These are phyloP conservation scores for Hydractinia echinata DNA, from an alignment of 30 jellyfish, hydroid and myxozoan species.

Conservation along the genomic window DNA sequence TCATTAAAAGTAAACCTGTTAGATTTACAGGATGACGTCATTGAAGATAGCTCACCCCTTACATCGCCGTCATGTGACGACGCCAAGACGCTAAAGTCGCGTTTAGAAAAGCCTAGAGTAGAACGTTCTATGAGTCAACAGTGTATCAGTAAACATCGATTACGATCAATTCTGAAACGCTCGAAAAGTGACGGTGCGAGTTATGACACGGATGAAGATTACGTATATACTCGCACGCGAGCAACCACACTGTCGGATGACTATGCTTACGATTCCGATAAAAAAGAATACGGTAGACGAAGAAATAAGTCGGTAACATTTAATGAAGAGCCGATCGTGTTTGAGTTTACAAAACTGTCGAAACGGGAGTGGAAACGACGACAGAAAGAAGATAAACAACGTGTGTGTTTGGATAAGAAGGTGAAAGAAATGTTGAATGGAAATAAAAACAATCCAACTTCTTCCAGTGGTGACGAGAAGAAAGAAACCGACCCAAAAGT, in stretches of 20 bases:
- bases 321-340: conserved; percentile 61
- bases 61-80: conserved; percentile 33
- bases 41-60: conserved; percentile 41
- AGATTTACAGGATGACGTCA: conserved; percentile 70
- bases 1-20: conserved; percentile 36
- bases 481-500: not conserved
- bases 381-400: conserved; percentile 40
- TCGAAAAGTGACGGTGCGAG: conserved; percentile 52
- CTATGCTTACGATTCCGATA: not conserved
- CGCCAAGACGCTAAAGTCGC: conserved; percentile 26
- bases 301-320: conserved; percentile 79
- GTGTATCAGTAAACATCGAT: not conserved
- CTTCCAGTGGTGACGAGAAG: not conserved
- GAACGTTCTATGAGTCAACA: conserved; percentile 62
- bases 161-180: conserved; percentile 60
- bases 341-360: conserved; percentile 64
- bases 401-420: not conserved
- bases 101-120: not conserved
- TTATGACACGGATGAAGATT: not conserved
- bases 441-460: not conserved
- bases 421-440: not conserved
- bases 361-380: conserved; percentile 65
- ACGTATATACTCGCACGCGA: conserved; percentile 8
- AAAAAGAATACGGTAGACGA: conserved; percentile 19
- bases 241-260: conserved; percentile 24